Evolutionary conservation across 1,140 invertebrate genomes (phyloP).

Genomic region (Drosophila yakuba): DNA sequence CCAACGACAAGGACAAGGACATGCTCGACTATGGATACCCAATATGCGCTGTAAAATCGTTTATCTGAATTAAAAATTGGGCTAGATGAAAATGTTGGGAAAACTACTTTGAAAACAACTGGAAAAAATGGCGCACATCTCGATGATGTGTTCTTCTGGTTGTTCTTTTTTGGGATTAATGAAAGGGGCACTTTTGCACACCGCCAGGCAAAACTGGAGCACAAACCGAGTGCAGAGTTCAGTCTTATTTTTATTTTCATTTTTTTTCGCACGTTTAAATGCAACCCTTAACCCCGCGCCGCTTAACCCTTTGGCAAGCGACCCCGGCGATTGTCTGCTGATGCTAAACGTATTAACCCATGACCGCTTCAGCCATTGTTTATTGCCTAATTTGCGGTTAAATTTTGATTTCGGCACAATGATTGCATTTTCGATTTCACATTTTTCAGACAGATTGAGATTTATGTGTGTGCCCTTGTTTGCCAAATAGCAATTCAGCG

Average conservation of each 20-base stretch:
- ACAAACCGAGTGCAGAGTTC: neutral
- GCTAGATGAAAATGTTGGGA: slow-evolving; percentile 1
- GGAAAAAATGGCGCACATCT: slow-evolving; percentile 15
- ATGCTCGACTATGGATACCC: no score
- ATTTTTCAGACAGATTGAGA: slow-evolving; percentile 72
- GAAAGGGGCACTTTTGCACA: slow-evolving; percentile 6
- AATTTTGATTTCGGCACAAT: slow-evolving; percentile 72
- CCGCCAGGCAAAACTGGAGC: slow-evolving; percentile 9
- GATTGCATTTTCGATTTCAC: slow-evolving; percentile 54
- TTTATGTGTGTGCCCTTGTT: slow-evolving; percentile 64
- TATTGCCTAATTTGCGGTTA: slow-evolving; percentile 78
- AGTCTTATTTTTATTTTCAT: slow-evolving; percentile 20
- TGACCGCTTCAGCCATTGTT: slow-evolving; percentile 79
- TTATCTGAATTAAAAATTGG: neutral
- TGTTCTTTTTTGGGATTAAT: slow-evolving; percentile 7
- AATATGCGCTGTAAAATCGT: no score
- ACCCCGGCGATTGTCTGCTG: slow-evolving; percentile 48
- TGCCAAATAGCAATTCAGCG: slow-evolving; percentile 61
- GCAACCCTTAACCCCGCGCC: slow-evolving; percentile 55
- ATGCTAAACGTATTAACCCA: slow-evolving; percentile 79
- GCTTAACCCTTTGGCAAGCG: slow-evolving; percentile 31
- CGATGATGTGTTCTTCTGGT: no score
- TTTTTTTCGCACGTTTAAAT: slow-evolving; percentile 48
- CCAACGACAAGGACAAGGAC: no score
- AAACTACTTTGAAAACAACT: no score